Conservation (phyloP, 2,888 invertebrate species). For the Tetropium fuscum region DNA sequence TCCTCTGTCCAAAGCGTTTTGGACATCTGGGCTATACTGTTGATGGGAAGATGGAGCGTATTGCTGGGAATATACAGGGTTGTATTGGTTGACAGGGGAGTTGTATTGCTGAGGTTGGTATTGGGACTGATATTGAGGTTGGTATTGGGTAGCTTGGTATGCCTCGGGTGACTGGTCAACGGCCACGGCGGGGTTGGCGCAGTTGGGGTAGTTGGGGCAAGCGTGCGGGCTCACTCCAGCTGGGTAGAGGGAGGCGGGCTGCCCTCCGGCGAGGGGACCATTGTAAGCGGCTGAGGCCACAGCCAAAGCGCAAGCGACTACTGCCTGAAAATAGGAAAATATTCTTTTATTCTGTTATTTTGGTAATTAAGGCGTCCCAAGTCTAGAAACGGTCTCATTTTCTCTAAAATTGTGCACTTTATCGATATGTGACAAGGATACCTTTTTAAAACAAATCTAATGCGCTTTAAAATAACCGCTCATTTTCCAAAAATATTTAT, state of each 20-base stretch:
- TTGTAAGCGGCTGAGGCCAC: slow-evolving; percentile 49
- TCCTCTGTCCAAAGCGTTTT: slow-evolving; percentile 56
- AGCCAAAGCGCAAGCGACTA: slow-evolving; percentile 54
- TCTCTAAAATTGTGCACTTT: no score
- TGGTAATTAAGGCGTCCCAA: no score
- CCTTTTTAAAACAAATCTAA: no score
- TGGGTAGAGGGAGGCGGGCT: slow-evolving; percentile 55
- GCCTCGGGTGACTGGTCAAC: slow-evolving; percentile 40
- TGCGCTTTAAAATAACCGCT: no score
- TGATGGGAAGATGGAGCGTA: slow-evolving; percentile 43
- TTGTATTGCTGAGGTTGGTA: slow-evolving; percentile 36
- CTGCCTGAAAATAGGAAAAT: slow-evolving; percentile 55
- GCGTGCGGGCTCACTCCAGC: slow-evolving; percentile 57
- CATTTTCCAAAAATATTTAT: no score
- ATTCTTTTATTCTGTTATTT: no score
- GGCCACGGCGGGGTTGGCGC: slow-evolving; percentile 56
- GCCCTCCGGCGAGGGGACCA: slow-evolving; percentile 57
- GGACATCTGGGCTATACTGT: slow-evolving; percentile 52
- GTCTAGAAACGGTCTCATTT: no score
- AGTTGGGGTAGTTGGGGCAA: slow-evolving; percentile 59
- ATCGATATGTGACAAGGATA: no score
- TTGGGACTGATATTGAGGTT: slow-evolving; percentile 40
- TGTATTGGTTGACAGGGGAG: slow-evolving; percentile 39
- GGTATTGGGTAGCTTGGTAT: slow-evolving; percentile 31
- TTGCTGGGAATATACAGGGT: slow-evolving; percentile 31